Base-by-base conservation (phyloP, 1,140 invertebrate species). In the Plectrocnemia conspersa region DNA sequence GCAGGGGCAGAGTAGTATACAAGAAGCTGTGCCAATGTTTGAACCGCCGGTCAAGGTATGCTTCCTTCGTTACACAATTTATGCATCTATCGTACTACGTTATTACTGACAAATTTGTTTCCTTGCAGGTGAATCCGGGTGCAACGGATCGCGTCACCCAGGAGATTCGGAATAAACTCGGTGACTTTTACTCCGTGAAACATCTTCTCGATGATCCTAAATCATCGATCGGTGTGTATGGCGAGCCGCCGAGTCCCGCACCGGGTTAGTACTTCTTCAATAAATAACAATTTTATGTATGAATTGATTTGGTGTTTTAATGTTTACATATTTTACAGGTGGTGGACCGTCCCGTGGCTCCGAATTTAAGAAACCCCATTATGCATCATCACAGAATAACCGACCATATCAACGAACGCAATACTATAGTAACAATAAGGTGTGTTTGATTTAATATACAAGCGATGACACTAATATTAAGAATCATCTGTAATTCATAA, bases 161-260 rank as follows among this genome's bases (percentile, higher is more conserved):
- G 64, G 80, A 87, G 64, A 87, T 89, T 60, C 82, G 85, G 65
- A 82, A 78, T 40, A 84, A 82, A 58, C 72, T 89, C 38, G 87
- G 87, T 24, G 82, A 83, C 64, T 89, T 83, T 68, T 76, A 81
- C 32, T 70, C 79, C 41, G 80, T 87, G 24, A 81, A 82, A 66
- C 80, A 81, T 53, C 71, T 85, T 41, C 68, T 84, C 55, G 77
- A 79, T 61, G 81, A 86, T 62, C 78, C 81, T 25, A 82, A 81
- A 65, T 76, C 79, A 52, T 71, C 86, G 40, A 82, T 88, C 58
- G 86, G 86, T 6, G 81, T 87, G 55, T 84, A 84, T 64, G 81
- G 81, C 4, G 80, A 81, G 52, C 82, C 82, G 0, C 74, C 80
- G 29, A 81, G 78, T 67, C 81, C 81, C 3, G 76, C 74, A 0